phyloP scores from a whole-genome alignment of 2,797 vertebrate genomes.

The Hydrophis major region DNA sequence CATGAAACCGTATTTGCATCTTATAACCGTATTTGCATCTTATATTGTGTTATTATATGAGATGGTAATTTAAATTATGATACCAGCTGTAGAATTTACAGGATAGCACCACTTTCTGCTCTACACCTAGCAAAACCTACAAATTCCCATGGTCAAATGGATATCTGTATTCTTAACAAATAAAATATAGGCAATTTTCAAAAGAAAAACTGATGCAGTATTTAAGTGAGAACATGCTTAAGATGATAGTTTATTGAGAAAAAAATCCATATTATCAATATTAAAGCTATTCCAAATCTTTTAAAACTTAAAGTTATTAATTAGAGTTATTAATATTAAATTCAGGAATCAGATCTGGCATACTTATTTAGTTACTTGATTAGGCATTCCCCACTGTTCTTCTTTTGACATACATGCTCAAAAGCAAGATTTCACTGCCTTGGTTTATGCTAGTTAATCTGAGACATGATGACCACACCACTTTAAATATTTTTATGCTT shows the following conservation, averaged over 20 bases:
- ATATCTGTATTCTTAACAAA: neutral
- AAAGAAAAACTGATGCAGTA: slow-evolving; percentile 41
- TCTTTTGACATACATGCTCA: slow-evolving; percentile 19
- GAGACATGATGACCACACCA: slow-evolving; percentile 53
- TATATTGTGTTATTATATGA: neutral
- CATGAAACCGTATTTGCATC: neutral
- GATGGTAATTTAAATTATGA: neutral
- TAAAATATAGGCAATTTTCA: slow-evolving; percentile 26
- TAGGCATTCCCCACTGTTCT: slow-evolving; percentile 14
- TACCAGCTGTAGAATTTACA: neutral
- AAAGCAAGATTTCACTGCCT: slow-evolving; percentile 36
- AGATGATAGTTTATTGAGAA: slow-evolving; percentile 44
- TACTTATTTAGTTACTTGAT: slow-evolving; percentile 58
- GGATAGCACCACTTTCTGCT: neutral
- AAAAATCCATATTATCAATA: neutral
- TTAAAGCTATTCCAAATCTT: neutral
- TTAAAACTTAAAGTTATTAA: neutral
- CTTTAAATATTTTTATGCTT: slow-evolving; percentile 57
- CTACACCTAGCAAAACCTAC: neutral
- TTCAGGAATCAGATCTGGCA: slow-evolving; percentile 25
- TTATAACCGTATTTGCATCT: neutral
- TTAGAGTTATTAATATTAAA: slow-evolving; percentile 37
- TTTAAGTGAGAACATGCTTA: slow-evolving; percentile 47
- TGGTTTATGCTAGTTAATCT: slow-evolving; percentile 42
- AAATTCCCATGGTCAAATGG: slow-evolving; percentile 19